A percentile compares a stretch with the other conserved stretches of the same genome.
phyloP scores from a whole-genome alignment of 2,797 vertebrate genomes.

The Craterocephalus amniculus region DNA sequence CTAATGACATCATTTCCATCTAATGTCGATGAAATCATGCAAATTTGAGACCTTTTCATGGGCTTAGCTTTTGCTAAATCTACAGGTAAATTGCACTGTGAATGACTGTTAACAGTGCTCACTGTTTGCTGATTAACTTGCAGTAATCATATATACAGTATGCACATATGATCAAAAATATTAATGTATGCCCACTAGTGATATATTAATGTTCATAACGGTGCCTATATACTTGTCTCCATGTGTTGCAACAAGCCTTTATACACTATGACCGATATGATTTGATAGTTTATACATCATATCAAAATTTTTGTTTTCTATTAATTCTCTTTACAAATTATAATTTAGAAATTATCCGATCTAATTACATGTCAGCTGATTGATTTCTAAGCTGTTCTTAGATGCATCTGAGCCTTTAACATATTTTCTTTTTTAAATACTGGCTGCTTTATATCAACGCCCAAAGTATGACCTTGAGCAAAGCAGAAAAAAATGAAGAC shows the following conservation, averaged over 20 bases:
- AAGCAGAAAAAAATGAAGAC: slow-evolving; percentile 1
- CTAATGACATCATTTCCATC: too few relatives aligned
- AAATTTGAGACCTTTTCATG: not conserved
- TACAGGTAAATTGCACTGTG: not conserved
- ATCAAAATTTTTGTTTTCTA: not conserved
- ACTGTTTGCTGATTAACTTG: not conserved
- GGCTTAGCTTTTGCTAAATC: not conserved
- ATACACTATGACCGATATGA: too few relatives aligned
- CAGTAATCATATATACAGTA: not conserved
- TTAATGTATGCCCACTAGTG: not conserved
- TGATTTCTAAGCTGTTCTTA: not conserved
- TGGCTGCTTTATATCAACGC: not conserved
- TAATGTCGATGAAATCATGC: too few relatives aligned
- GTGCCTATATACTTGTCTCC: too few relatives aligned
- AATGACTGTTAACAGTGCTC: not conserved
- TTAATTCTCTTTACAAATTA: not conserved
- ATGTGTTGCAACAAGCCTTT: too few relatives aligned
- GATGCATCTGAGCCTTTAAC: not conserved
- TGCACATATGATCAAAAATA: not conserved
- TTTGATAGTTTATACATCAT: not conserved
- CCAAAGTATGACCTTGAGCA: not conserved
- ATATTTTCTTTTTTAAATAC: not conserved
- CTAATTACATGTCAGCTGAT: too few relatives aligned
- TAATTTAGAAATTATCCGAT: too few relatives aligned
- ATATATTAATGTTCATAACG: too few relatives aligned